Evolutionary conservation across 1,140 invertebrate species (phyloP), one percentile per base, ranked within the genome.

Genomic region (Subanguina moxae): DNA sequence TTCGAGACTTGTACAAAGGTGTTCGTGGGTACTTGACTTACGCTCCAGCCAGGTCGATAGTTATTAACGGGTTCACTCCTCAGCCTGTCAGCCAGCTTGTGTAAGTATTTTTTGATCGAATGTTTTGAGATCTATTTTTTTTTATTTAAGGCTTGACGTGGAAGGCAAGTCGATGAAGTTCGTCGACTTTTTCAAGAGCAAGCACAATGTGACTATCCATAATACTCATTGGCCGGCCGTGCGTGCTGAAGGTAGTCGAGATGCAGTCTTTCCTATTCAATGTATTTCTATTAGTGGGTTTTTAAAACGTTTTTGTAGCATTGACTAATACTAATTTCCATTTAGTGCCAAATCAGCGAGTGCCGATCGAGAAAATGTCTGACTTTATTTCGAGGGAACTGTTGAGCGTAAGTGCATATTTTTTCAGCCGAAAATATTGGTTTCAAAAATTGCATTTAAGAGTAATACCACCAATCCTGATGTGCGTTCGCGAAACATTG

Each of bases 21-120:
- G 67, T 70, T 28, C 57, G 64, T 9, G 63, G 65, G 7, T 70
- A 69, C 17, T 28, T 70, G 9, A 59, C 65, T 1, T 70, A 70
- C 38, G 68, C 68, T 13, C 68, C 68, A 1, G 70, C 68, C 27
- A 66, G 68, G 5, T 38, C 59, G 13, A 61, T 70, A 17, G 68
- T 67, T 0, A 70, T 70, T 59, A 52, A 66, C 23, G 21, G 52
- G 8, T 45, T 70, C 21, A 67, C 63, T 46, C 19, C 15, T 23
- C 67, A 52, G 1, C 23, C 45, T 19, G 66, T 70, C 19, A 32
- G 27, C 1, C 48, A 69, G 23, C n/a, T 52, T 52, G n/a, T 52
- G 48, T 52, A 52, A 52, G 23, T 52, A 3, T 52, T 21, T 25
- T 7, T 52, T 52, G 1, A 8, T 52, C 11, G 32, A 38, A 38